A percentile compares a stretch with the other conserved stretches of the same genome.
These are phyloP conservation scores for Sesamia inferens DNA, from an alignment of 2,888 invertebrate genomes.

Conservation along the genomic window DNA sequence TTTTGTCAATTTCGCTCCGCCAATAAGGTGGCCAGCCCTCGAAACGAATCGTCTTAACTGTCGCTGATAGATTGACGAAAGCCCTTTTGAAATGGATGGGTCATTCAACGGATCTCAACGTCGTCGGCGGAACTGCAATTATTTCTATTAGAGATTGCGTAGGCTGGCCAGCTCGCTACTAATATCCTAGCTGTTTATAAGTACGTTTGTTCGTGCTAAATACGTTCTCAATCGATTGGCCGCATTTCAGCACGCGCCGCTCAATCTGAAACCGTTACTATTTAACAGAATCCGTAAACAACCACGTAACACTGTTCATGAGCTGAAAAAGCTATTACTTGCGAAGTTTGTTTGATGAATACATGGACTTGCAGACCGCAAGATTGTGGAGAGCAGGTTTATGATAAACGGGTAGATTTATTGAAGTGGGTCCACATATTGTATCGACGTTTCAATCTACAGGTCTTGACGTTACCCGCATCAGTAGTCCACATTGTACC, in stretches of 20 bases:
- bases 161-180: constrained; percentile 49
- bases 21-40: constrained; percentile 9
- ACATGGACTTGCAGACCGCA: constrained; percentile 69
- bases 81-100: constrained; percentile 73
- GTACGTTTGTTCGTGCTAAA: constrained; percentile 79
- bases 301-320: constrained; percentile 71
- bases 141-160: constrained; percentile 71
- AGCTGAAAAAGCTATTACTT: constrained; percentile 67
- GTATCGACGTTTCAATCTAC: constrained; percentile 72
- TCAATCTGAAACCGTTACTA: constrained; percentile 80
- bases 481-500: constrained; percentile 66
- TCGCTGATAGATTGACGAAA: constrained; percentile 75
- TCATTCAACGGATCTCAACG: constrained; percentile 74
- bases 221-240: constrained; percentile 82
- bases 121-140: constrained; percentile 63
- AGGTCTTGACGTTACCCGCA: constrained; percentile 64
- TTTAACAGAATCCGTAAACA: constrained; percentile 81
- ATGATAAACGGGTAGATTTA: constrained; percentile 68
- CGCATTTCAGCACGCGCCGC: constrained; percentile 87
- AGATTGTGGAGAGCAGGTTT: constrained; percentile 61
- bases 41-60: constrained; percentile 34
- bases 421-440: constrained; percentile 61
- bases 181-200: constrained; percentile 47
- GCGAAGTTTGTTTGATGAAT: constrained; percentile 67
- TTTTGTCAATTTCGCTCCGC: constrained; percentile 20